Evolutionary conservation across 2,797 vertebrate species (phyloP).

Genomic region (Bradypodion pumilum): DNA sequence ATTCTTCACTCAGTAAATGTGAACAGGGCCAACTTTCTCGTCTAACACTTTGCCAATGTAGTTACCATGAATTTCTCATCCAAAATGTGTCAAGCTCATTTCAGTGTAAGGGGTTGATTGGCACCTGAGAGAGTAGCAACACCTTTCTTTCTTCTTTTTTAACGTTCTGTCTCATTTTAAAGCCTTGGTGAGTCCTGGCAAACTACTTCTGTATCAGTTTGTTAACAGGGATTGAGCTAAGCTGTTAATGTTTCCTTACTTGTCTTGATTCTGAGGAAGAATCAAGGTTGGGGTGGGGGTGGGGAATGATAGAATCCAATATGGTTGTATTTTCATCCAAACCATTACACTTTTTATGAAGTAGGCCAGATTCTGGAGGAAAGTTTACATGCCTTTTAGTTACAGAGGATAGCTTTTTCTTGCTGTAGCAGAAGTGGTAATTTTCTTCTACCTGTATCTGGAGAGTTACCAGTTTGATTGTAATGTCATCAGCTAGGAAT

Average conservation of each 20-base stretch:
- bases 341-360: not conserved
- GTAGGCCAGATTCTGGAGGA: not conserved
- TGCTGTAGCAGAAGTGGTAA: not conserved
- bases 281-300: not conserved
- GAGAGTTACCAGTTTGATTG: not conserved
- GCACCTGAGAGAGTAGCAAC: not conserved
- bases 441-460: not conserved
- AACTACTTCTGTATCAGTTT: not conserved
- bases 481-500: not conserved
- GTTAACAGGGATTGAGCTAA: not conserved
- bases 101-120: not conserved
- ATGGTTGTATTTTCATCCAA: not conserved
- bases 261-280: not conserved
- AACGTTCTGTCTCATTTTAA: not conserved
- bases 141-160: not conserved
- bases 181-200: not conserved
- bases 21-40: not conserved
- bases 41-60: not conserved
- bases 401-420: not conserved
- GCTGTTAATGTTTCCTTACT: not conserved
- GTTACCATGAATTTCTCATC: not conserved
- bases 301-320: not conserved
- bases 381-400: not conserved
- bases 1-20: not conserved
- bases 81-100: not conserved